Evolutionary conservation across 1,140 invertebrate species (phyloP), one percentile per base, ranked within the genome.

Genomic region (Lepidurus arcticus): DNA sequence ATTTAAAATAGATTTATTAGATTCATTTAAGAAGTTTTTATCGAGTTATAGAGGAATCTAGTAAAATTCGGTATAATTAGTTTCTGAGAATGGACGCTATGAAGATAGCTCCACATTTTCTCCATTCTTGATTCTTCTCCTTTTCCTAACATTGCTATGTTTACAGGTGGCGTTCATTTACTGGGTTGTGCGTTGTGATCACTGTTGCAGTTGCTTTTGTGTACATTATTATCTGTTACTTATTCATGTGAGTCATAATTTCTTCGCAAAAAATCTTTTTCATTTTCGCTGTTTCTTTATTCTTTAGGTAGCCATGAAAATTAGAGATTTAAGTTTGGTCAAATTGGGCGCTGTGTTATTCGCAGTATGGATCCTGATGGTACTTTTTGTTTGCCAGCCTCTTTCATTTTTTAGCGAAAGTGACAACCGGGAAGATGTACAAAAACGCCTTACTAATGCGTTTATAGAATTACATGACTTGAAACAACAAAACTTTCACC

Each of bases 281-380:
- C 0, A 16, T 65, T n/a, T 7, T 65, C 1, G 21, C 16, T 21
- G 7, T 13, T 21, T 65, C 53, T 65, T 65, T 13, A 21, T 5
- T 21, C 21, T 65, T 21, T 65, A 65, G 53, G 53, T 65, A 65
- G 53, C 53, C 53, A 65, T 65, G 53, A 65, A 65, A 21, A 65
- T 65, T 65, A 65, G 53, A 65, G 53, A 65, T 65, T 65, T 65
- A n/a, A 65, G 53, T 65, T 65, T 65, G 53, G 53, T 65, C 53
- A 65, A 65, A 65, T 16, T 65, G 21, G 53, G 53, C 53, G 53
- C 53, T 65, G 16, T 65, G 21, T 65, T 65, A 21, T 65, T 65
- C 53, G 8, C 13, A 65, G 7, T 21, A 65, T 65, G 53, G 53
- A 16, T 65, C 21, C 8, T 65, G 53, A 65, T 65, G 53, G 16